phyloP scores from a whole-genome alignment of 2,797 vertebrate species.

The Phoxinus dragarum region DNA sequence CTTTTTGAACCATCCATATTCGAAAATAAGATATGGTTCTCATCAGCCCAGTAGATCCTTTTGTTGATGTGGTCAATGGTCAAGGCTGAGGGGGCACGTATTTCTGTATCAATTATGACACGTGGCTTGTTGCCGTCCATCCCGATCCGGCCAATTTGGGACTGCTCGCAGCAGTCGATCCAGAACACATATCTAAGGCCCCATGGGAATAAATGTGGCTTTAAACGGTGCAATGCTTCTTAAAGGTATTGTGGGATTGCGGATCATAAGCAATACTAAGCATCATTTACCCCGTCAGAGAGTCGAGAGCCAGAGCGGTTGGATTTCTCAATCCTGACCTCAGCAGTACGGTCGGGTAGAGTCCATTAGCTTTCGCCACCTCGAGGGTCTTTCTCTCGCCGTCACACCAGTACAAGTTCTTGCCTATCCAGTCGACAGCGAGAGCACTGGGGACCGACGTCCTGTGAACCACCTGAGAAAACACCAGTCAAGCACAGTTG shows the following conservation, averaged over 20 bases:
- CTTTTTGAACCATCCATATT: constrained; percentile 84
- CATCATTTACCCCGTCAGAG: constrained; percentile 74
- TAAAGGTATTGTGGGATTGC: background rate
- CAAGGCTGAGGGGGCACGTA: constrained; percentile 82
- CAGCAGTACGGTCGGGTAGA: constrained; percentile 85
- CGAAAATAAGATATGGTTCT: constrained; percentile 85
- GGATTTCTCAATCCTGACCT: constrained; percentile 83
- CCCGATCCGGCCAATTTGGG: constrained; percentile 84
- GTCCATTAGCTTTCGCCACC: constrained; percentile 87
- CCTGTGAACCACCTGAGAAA: constrained; percentile 83
- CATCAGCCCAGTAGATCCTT: constrained; percentile 87
- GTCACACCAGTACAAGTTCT: constrained; percentile 90
- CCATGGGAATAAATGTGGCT: background rate
- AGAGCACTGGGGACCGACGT: constrained; percentile 85
- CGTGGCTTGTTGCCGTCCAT: constrained; percentile 85
- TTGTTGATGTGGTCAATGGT: constrained; percentile 87
- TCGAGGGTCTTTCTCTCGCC: constrained; percentile 86
- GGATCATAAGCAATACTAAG: background rate
- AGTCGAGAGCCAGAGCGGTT: constrained; percentile 82
- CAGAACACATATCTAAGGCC: constrained; percentile 83
- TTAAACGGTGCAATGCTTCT: background rate
- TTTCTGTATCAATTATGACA: constrained; percentile 80
- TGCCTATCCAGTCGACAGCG: constrained; percentile 88
- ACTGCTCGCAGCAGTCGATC: constrained; percentile 87
- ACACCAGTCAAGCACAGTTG: constrained; percentile 31